phyloP scores from a whole-genome alignment of 2,888 invertebrate genomes.

The Heliconius sara region DNA sequence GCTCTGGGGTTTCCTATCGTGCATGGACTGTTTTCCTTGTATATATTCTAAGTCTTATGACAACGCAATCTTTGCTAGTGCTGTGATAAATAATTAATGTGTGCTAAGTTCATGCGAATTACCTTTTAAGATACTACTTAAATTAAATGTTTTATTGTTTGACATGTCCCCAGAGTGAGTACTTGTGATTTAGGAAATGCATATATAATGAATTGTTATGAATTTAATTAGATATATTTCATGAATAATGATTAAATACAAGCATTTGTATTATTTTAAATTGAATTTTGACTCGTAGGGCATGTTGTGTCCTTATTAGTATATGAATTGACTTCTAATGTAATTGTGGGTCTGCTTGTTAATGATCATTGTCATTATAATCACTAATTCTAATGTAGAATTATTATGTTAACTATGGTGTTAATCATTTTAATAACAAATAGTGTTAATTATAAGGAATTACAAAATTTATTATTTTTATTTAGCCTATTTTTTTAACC shows the following conservation, averaged over 20 bases:
- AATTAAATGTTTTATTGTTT: slow-evolving; percentile 59
- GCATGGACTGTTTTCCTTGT: slow-evolving; percentile 57
- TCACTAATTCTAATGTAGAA: slow-evolving; percentile 56
- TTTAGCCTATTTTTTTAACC: not conserved
- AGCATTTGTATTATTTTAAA: slow-evolving; percentile 37
- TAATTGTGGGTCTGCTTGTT: slow-evolving; percentile 59
- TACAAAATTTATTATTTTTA: slow-evolving; percentile 31
- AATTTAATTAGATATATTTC: slow-evolving; percentile 54
- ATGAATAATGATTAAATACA: slow-evolving; percentile 40
- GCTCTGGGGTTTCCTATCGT: slow-evolving; percentile 63
- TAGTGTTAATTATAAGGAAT: slow-evolving; percentile 46
- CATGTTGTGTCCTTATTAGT: slow-evolving; percentile 37
- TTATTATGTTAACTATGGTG: slow-evolving; percentile 46
- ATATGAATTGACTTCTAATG: slow-evolving; percentile 45
- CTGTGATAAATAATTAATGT: slow-evolving; percentile 75
- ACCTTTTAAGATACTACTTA: slow-evolving; percentile 56
- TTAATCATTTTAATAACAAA: slow-evolving; percentile 47
- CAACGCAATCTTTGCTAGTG: slow-evolving; percentile 74
- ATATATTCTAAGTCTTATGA: slow-evolving; percentile 67
- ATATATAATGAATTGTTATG: slow-evolving; percentile 55
- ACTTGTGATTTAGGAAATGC: slow-evolving; percentile 56
- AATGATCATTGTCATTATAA: slow-evolving; percentile 62
- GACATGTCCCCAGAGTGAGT: slow-evolving; percentile 60
- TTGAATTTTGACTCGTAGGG: slow-evolving; percentile 29
- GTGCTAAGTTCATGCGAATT: slow-evolving; percentile 62